Evolutionary conservation across 2,113 vertebrate genomes (phyloP).

Genomic region (Egretta garzetta): DNA sequence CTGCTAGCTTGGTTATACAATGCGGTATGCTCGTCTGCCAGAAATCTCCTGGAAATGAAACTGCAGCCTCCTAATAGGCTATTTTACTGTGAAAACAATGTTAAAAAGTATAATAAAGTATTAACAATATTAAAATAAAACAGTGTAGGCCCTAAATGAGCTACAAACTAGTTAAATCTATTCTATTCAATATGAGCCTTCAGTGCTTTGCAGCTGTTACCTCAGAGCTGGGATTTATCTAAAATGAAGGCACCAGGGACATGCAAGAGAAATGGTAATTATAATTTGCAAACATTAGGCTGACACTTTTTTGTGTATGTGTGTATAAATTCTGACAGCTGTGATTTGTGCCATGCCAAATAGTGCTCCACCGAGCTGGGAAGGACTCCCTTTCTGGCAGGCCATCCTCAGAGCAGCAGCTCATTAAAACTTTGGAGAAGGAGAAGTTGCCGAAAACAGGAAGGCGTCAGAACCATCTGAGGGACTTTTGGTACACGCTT

Average conservation of each 20-base stretch:
- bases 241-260: conserved; percentile 58
- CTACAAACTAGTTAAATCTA: conserved; percentile 64
- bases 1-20: conserved; percentile 5
- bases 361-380: not conserved
- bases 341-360: conserved; percentile 69
- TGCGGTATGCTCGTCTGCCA: conserved; percentile 16
- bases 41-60: conserved; percentile 16
- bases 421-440: conserved; percentile 84
- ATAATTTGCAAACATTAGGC: conserved; percentile 79
- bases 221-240: conserved; percentile 64
- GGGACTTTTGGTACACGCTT: conserved; percentile 68
- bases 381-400: conserved; percentile 67
- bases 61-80: conserved; percentile 8
- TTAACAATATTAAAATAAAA: conserved; percentile 68
- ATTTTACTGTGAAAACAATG: conserved; percentile 50
- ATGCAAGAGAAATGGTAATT: conserved; percentile 68
- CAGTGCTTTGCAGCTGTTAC: conserved; percentile 47
- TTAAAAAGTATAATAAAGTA: conserved; percentile 70
- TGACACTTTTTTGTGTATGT: conserved; percentile 70
- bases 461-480: conserved; percentile 71
- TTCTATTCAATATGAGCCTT: conserved; percentile 33
- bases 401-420: conserved; percentile 68
- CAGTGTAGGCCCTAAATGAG: conserved; percentile 51
- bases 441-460: conserved; percentile 74
- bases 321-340: conserved; percentile 78